Base-by-base conservation (phyloP, 64 coral and sea anemone species). In the Pocillopora verrucosa region DNA sequence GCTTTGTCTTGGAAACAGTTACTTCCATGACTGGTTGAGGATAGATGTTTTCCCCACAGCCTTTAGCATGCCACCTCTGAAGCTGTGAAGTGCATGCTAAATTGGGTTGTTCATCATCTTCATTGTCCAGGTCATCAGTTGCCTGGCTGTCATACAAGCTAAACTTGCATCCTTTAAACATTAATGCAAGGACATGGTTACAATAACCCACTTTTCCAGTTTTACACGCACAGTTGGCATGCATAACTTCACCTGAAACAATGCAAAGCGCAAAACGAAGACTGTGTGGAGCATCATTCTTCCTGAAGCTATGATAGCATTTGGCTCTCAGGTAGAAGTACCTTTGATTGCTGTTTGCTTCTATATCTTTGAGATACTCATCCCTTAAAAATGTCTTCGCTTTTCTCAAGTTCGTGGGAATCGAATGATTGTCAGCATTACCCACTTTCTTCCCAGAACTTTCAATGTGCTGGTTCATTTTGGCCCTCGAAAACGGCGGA, bases 361-460 rank as follows among this genome's bases (percentile, higher is more conserved):
- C n/a, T n/a, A 88, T 88, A 24, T 88, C 58, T 45, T 61, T 61
- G 0, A 77, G 72, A 10, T n/a, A 62, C 58, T 76, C 26, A 11
- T 87, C 72, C 15, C 70, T 16, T 10, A 87, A 56, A 62, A 87
- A 87, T 72, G 38, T 73, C 56, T 30, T 88, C 11, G 87, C 87
- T 78, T 78, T 89, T 13, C 87, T 22, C 16, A 88, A 24, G 60
- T 17, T 16, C 17, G 86, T 88, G 36, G 86, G 86, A 3, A 88
- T 34, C 10, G 65, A 86, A 86, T 86, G 83, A 36, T 86, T 65
- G 45, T 56, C 64, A 9, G n/a, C 64, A 30, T 86, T 86, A 20
- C 35, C 89, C 34, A 83, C 10, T 34, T 16, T 37, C 26, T 90
- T 90, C 16, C 88, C 88, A 58, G 88, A 90, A 36, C 76, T 90